Evolutionary conservation across 2,888 invertebrate genomes (phyloP).

Genomic region (Macrophya alboannulata): DNA sequence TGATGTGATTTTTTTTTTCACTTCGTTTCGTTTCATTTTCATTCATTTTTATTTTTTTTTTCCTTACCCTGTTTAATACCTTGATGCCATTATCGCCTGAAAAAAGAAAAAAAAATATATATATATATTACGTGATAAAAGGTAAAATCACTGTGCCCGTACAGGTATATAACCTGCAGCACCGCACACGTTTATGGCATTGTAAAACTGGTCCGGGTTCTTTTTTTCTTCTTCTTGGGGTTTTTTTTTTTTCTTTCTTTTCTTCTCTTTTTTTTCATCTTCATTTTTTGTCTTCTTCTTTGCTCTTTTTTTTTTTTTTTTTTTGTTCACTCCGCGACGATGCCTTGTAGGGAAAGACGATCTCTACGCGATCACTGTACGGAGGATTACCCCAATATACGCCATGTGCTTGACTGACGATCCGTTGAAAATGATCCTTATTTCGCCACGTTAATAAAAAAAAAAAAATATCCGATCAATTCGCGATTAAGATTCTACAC

Average conservation of each 20-base stretch:
- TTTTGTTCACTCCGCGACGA: not conserved
- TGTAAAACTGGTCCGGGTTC: slow-evolving; percentile 33
- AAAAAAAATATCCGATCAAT: not conserved
- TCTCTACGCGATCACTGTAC: not conserved
- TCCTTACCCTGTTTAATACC: no score
- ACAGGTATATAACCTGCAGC: not conserved
- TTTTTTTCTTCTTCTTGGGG: not conserved
- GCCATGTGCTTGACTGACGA: not conserved
- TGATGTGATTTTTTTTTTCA: not conserved
- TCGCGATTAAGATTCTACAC: not conserved
- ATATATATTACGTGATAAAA: not conserved
- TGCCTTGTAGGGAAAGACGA: slow-evolving; percentile 32
- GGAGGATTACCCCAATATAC: not conserved
- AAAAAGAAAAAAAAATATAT: not conserved
- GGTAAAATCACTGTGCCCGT: not conserved
- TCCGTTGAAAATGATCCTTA: not conserved
- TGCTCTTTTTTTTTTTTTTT: not conserved
- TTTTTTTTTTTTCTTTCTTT: not conserved
- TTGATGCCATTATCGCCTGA: no score
- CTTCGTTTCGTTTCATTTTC: no score
- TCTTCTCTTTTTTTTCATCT: not conserved
- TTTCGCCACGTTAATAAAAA: not conserved
- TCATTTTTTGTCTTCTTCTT: not conserved
- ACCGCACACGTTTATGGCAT: slow-evolving; percentile 28
- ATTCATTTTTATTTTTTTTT: no score